A percentile compares a stretch with the other conserved stretches of the same genome.
Conservation (phyloP, 1,140 invertebrate species). For the Micrasema longulum region DNA sequence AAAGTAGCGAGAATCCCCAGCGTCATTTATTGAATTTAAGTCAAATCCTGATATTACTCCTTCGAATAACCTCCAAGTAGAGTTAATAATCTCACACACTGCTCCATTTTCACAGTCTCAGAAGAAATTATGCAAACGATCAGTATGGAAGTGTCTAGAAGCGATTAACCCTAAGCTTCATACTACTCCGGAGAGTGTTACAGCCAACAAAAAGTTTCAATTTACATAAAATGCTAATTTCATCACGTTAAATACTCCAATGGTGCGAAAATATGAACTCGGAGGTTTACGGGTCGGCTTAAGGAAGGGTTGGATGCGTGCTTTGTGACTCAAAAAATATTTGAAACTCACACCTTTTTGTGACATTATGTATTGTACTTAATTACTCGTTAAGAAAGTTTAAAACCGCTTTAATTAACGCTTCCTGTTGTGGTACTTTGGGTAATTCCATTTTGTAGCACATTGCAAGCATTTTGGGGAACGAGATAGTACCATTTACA, state of each 20-base stretch:
- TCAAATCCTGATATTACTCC: too few relatives aligned
- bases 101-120: slow-evolving; percentile 7
- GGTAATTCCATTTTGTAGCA: too few relatives aligned
- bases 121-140: slow-evolving; percentile 35
- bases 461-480: too few relatives aligned
- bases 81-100: slow-evolving; percentile 8
- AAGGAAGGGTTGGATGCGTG: not conserved
- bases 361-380: too few relatives aligned
- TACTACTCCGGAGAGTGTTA: slow-evolving; percentile 4
- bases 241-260: slow-evolving; percentile 34
- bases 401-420: too few relatives aligned
- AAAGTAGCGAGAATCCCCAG: too few relatives aligned
- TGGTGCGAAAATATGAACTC: slow-evolving; percentile 33
- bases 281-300: not conserved
- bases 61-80: too few relatives aligned
- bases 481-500: too few relatives aligned
- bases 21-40: too few relatives aligned
- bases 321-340: not conserved
- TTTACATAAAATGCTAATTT: slow-evolving; percentile 42
- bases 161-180: slow-evolving; percentile 26
- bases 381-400: not conserved
- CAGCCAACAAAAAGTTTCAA: slow-evolving; percentile 37
- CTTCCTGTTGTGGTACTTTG: too few relatives aligned
- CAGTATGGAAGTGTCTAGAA: slow-evolving; percentile 20
- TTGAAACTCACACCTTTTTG: not conserved